phyloP scores from a whole-genome alignment of 1,140 invertebrate species.

The Cotesia vestalis region DNA sequence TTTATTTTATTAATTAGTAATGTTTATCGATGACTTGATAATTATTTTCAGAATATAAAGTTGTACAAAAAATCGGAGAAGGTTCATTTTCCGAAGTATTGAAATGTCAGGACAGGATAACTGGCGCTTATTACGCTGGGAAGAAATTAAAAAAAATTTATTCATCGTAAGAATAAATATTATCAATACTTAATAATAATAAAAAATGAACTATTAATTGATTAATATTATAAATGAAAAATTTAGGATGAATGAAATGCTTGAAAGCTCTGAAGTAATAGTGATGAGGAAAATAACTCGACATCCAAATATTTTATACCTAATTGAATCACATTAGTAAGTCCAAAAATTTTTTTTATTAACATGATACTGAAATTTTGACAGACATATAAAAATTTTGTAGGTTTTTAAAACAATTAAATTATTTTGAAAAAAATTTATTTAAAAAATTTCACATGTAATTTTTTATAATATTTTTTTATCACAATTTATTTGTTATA shows the following conservation, averaged over 20 bases:
- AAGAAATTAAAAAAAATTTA: constrained; percentile 74
- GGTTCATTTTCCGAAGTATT: constrained; percentile 77
- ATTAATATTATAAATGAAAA: constrained; percentile 26
- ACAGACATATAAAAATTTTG: constrained; percentile 3
- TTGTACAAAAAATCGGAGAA: constrained; percentile 72
- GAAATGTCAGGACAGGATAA: constrained; percentile 71
- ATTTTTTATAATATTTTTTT: no score
- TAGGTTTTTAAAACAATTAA: no score
- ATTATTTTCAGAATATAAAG: constrained; percentile 67
- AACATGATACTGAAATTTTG: background rate
- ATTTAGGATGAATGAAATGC: constrained; percentile 67
- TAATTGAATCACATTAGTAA: constrained; percentile 73
- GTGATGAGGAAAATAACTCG: constrained; percentile 69
- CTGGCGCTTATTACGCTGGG: constrained; percentile 69
- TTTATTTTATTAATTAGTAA: background rate
- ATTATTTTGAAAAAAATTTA: no score
- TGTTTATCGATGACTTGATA: constrained; percentile 4
- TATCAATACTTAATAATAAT: constrained; percentile 61
- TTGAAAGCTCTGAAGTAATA: constrained; percentile 71
- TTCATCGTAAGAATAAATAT: constrained; percentile 60
- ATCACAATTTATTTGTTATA: no score
- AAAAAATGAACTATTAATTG: background rate
- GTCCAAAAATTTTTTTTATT: constrained; percentile 41
- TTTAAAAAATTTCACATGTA: no score
- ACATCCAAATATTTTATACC: constrained; percentile 72